These are phyloP conservation scores for Tubiluchus corallicola DNA, from an alignment of 2,888 invertebrate genomes.

Conservation along the genomic window DNA sequence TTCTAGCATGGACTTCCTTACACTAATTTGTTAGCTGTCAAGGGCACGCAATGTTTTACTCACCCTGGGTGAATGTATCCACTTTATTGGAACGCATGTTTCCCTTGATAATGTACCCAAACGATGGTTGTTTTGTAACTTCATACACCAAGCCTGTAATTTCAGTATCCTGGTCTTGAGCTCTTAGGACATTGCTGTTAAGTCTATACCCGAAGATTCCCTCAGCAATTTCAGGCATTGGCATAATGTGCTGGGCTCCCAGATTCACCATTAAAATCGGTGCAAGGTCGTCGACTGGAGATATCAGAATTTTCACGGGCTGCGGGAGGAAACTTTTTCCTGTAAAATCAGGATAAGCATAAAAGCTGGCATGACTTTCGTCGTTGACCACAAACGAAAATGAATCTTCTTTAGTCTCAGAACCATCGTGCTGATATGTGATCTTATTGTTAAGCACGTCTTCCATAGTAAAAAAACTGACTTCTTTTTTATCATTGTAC, in stretches of 20 bases:
- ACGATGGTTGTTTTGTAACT: slow-evolving; percentile 19
- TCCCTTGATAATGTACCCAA: slow-evolving; percentile 22
- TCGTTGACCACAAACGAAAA: slow-evolving; percentile 27
- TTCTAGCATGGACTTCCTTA: too few relatives aligned
- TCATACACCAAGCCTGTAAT: slow-evolving; percentile 19
- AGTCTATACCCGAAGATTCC: slow-evolving; percentile 22
- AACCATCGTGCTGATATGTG: slow-evolving; percentile 29
- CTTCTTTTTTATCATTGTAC: slow-evolving; percentile 19
- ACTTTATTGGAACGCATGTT: slow-evolving; percentile 17
- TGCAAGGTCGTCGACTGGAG: slow-evolving; percentile 25
- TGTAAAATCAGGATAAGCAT: slow-evolving; percentile 22
- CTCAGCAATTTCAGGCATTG: slow-evolving; percentile 14
- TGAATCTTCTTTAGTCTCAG: slow-evolving; percentile 23
- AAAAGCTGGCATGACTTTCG: slow-evolving; percentile 26
- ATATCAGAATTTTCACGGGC: slow-evolving; percentile 22
- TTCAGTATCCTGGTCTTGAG: slow-evolving; percentile 24
- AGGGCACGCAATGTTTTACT: too few relatives aligned
- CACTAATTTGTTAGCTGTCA: too few relatives aligned
- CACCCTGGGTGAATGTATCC: slow-evolving; percentile 28
- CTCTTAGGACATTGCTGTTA: slow-evolving; percentile 19
- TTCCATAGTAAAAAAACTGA: slow-evolving; percentile 22
- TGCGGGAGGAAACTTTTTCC: slow-evolving; percentile 21
- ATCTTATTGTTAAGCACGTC: slow-evolving; percentile 25
- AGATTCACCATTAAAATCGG: slow-evolving; percentile 23
- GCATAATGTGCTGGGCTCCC: slow-evolving; percentile 20